phyloP scores from a whole-genome alignment of 2,797 vertebrate species.

The Leptatherina wallacei region DNA sequence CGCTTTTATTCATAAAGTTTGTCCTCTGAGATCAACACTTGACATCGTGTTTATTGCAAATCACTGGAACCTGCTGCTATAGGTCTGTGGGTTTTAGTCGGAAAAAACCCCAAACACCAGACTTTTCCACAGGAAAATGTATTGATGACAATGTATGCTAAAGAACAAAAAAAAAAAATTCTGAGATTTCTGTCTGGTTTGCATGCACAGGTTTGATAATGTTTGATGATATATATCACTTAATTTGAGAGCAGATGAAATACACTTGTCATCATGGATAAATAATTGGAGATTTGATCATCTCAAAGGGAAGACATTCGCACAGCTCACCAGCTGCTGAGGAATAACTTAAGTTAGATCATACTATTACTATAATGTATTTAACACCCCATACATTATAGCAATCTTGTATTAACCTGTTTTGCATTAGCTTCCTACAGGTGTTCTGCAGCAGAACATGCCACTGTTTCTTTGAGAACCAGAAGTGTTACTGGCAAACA shows the following conservation, averaged over 20 bases:
- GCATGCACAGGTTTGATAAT: background rate
- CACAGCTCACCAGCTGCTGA: slow-evolving; percentile 10
- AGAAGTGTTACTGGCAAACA: background rate
- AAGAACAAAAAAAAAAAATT: background rate
- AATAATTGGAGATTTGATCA: slow-evolving; percentile 12
- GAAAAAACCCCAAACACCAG: background rate
- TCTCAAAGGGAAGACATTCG: background rate
- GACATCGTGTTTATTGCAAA: no score
- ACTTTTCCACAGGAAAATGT: background rate
- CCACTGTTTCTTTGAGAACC: background rate
- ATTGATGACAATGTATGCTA: background rate
- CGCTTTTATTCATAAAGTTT: no score
- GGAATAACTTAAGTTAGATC: background rate
- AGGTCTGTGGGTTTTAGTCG: no score
- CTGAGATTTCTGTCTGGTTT: background rate
- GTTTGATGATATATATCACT: slow-evolving; percentile 26
- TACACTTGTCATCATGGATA: slow-evolving; percentile 13
- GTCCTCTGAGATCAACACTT: no score
- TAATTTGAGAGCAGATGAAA: slow-evolving; percentile 19
- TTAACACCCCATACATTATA: background rate
- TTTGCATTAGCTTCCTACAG: background rate
- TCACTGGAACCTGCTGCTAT: no score
- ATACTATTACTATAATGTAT: background rate
- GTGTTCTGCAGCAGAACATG: background rate
- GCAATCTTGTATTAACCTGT: background rate